Conservation (phyloP, 2,113 vertebrate species). For the Narcine bancroftii region DNA sequence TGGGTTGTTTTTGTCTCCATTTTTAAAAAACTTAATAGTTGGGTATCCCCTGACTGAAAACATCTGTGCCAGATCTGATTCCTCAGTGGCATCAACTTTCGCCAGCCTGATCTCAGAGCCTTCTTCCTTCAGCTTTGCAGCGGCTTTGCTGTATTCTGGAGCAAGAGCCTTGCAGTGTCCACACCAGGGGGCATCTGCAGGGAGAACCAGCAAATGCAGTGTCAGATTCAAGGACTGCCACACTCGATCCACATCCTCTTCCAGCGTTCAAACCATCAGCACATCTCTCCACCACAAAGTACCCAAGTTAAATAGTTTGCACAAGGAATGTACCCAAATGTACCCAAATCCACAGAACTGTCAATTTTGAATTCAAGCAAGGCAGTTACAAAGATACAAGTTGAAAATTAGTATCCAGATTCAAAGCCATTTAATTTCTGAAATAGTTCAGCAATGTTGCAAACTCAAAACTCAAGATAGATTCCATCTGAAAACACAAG, state of each 20-base stretch:
- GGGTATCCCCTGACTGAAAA: slow-evolving; percentile 86
- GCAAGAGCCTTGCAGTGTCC: slow-evolving; percentile 94
- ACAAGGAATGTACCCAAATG: background rate
- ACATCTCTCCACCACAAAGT: background rate
- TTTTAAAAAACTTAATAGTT: slow-evolving; percentile 95
- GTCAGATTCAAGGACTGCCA: background rate
- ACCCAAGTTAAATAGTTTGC: background rate
- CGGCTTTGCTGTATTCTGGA: slow-evolving; percentile 86
- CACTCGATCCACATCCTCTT: background rate
- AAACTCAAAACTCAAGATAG: background rate
- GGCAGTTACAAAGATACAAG: background rate
- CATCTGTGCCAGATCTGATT: slow-evolving; percentile 83
- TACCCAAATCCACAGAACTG: background rate
- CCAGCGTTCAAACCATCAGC: too few relatives aligned
- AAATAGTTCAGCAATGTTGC: background rate
- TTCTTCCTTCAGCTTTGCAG: slow-evolving; percentile 72
- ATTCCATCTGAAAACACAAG: background rate
- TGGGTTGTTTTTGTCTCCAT: slow-evolving; percentile 74
- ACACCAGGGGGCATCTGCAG: slow-evolving; percentile 90
- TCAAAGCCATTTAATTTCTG: background rate
- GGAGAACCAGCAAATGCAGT: background rate
- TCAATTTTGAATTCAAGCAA: background rate
- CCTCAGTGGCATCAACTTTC: slow-evolving; percentile 93
- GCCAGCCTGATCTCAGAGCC: slow-evolving; percentile 76
- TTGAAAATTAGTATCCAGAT: background rate